These are phyloP conservation scores for Hedya salicella DNA, from an alignment of 2,888 invertebrate species.

Conservation along the genomic window DNA sequence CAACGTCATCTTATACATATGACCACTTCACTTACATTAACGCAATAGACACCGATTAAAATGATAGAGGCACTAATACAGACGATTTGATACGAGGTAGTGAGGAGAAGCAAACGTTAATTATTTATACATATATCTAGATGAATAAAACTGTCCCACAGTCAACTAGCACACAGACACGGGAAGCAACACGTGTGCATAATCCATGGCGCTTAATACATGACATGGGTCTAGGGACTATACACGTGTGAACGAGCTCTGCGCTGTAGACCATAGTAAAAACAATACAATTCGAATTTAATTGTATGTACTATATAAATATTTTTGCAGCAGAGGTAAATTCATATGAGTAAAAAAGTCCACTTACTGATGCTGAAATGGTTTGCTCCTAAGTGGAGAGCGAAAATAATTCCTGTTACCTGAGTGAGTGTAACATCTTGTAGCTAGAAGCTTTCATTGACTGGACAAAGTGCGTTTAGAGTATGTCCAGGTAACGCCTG, in stretches of 20 bases:
- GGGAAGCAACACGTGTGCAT: too few relatives aligned
- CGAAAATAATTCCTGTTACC: too few relatives aligned
- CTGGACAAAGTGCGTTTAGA: background rate
- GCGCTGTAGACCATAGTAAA: too few relatives aligned
- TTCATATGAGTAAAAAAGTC: too few relatives aligned
- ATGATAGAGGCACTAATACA: slow-evolving; percentile 10
- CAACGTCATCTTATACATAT: background rate
- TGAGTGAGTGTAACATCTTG: too few relatives aligned
- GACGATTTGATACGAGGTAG: background rate
- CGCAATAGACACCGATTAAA: background rate
- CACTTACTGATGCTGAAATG: background rate
- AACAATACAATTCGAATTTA: background rate
- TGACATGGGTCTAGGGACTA: too few relatives aligned
- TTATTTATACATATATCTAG: too few relatives aligned
- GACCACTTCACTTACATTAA: background rate
- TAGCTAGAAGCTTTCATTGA: background rate
- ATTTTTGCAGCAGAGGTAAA: too few relatives aligned
- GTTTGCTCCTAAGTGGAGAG: background rate
- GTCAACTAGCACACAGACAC: too few relatives aligned
- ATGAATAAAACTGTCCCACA: too few relatives aligned
- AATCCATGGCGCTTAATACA: too few relatives aligned
- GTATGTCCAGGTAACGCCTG: background rate
- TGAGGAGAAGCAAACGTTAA: background rate
- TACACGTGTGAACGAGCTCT: too few relatives aligned
- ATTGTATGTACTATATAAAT: background rate